Base-by-base conservation (phyloP, 2,797 vertebrate species). In the Sebastes minor region DNA sequence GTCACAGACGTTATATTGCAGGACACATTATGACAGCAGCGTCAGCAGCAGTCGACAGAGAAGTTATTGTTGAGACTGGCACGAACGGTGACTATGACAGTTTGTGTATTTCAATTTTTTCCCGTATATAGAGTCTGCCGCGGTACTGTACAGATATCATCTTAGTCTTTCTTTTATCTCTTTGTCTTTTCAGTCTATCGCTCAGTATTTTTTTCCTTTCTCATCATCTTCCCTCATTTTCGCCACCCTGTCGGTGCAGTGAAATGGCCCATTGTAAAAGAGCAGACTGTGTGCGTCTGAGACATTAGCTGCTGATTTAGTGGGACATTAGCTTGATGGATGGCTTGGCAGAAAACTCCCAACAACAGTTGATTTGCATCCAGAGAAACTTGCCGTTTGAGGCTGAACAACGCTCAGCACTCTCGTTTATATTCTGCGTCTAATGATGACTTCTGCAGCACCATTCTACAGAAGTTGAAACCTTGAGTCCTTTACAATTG, bases 301-400 rank as follows among this genome's bases (percentile, higher is more conserved):
- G 83, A 93, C 92, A 94, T 94, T 95, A 94, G 90, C 91, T 88
- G 87, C 94, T 95, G 93, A 94, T 95, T 94, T 93, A 94, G 94
- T 93, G 92, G 89, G 90, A 93, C 93, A 95, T 95, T 95, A 95
- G 91, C 80, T 92, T 95, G 94, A 95, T 93, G 82, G 93, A 95
- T 94, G 88, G 81, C 66, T 62, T 55, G 46, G 83, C 85, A 85
- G 76, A 89, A 89, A 88, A 90, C 83, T 91, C 88, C 80, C 73
- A 89, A 92, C 92, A 93, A 94, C 89, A 87, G 82, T 93, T 91
- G 88, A 94, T 94, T 94, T 94, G 92, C 92, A 94, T 95, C 86
- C 80, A 73, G 80, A 91, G 80, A 79, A 90, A 91, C 74, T 84
- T 89, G 71, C 55, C 49, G 73, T 61, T 76, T 49, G 74, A 77